Conservation (phyloP, 2,888 invertebrate genomes). For the Auanema freiburgensis region DNA sequence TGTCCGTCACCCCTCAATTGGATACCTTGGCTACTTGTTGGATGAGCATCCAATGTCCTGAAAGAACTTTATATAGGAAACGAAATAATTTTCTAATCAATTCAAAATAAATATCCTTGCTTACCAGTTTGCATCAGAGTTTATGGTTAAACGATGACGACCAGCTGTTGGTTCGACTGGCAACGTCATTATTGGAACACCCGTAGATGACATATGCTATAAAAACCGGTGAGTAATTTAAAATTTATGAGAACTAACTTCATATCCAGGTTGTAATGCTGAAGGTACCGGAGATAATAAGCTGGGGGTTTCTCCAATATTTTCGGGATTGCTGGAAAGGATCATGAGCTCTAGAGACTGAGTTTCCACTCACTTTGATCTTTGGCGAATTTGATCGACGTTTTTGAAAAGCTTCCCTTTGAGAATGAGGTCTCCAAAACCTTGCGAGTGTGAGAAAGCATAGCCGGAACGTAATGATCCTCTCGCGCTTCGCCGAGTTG, state of each 20-base stretch:
- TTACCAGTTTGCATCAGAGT: slow-evolving; percentile 18
- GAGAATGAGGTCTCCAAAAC: slow-evolving; percentile 93
- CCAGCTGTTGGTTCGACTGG: slow-evolving; percentile 14
- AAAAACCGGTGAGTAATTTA: background rate
- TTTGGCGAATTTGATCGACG: slow-evolving; percentile 34
- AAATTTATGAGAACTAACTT: background rate
- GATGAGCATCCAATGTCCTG: slow-evolving; percentile 9
- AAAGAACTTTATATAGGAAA: background rate
- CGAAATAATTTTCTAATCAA: no score
- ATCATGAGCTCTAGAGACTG: no score
- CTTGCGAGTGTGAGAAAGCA: slow-evolving; percentile 97
- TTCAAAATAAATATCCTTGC: background rate
- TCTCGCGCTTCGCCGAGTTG: slow-evolving; percentile 78
- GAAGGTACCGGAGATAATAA: background rate
- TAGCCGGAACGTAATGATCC: slow-evolving; percentile 92
- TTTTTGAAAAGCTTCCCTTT: slow-evolving; percentile 63
- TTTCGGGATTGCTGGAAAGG: background rate
- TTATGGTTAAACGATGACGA: slow-evolving; percentile 16
- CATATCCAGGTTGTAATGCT: background rate
- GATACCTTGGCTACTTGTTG: slow-evolving; percentile 19
- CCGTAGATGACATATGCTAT: slow-evolving; percentile 4
- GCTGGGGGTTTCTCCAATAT: background rate
- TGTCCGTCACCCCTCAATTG: slow-evolving; percentile 27
- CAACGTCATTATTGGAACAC: slow-evolving; percentile 21
- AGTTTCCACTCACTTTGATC: background rate